Evolutionary conservation across 2,113 vertebrate species (phyloP).

Genomic region (Chaenocephalus aceratus): DNA sequence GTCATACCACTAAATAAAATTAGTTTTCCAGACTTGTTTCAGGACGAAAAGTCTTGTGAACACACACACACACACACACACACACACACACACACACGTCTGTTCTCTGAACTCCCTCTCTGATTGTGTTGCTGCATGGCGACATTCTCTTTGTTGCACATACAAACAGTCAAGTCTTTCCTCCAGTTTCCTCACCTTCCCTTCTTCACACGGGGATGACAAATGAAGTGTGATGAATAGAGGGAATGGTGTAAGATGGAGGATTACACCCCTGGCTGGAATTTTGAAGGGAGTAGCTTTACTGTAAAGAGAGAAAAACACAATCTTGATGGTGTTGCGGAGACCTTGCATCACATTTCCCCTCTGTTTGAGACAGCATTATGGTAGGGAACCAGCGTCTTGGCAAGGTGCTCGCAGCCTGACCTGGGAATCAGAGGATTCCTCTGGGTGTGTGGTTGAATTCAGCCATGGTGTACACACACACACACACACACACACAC

Average conservation of each 20-base stretch:
- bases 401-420: conserved; percentile 65
- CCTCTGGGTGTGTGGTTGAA: conserved; percentile 61
- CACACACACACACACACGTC: no score
- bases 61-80: no score
- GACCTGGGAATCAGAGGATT: conserved; percentile 70
- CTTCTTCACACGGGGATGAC: conserved; percentile 73
- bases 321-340: conserved; percentile 78
- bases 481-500: conserved; percentile 29
- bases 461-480: conserved; percentile 41
- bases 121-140: conserved; percentile 55
- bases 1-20: conserved; percentile 34
- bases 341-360: conserved; percentile 81
- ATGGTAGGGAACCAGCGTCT: conserved; percentile 63
- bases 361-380: conserved; percentile 72
- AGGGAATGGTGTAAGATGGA: conserved; percentile 72
- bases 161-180: conserved; percentile 75
- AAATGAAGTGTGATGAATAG: conserved; percentile 80
- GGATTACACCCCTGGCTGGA: conserved; percentile 80
- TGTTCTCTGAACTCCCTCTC: conserved; percentile 40
- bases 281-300: conserved; percentile 75
- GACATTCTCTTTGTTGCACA: conserved; percentile 71
- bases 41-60: no score
- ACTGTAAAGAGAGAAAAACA: conserved; percentile 78
- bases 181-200: conserved; percentile 79
- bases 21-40: conserved; percentile 22